Base-by-base conservation (phyloP, 2,113 vertebrate species). In the Suncus etruscus region DNA sequence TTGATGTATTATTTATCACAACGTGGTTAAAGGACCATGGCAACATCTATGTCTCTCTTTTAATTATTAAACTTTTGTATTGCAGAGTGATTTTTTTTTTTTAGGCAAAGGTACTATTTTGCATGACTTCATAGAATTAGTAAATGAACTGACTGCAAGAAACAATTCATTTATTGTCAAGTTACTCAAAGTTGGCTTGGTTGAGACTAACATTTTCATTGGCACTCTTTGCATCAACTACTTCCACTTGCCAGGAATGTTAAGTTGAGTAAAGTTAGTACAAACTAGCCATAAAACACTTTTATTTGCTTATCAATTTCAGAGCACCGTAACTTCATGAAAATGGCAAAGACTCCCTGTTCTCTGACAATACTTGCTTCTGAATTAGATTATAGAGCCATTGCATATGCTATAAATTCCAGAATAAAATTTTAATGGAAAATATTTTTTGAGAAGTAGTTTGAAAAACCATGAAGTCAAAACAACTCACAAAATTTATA, bases 301-400 rank as follows among this genome's bases (percentile, higher is more conserved):
- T 92, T 66, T 83, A 82, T 94, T 68, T 95, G 89, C 54, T 95
- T 90, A 66, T 92, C 89, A 84, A 74, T 83, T 88, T 92, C 77
- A 92, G 65, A 68, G 24, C 14, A 84, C 32, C 73, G 83, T 92
- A 69, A 58, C 51, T 58, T 81, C 54, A 51, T n/a, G 32, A 90
- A 79, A 69, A 86, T 81, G 86, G 88, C 69, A 93, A 31, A 39
- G 74, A 86, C 24, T 81, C 58, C n/a, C 82, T 90, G 80, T 94
- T 72, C 29, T 88, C 63, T 74, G 76, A 93, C 72, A 80, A 14
- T 39, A 27, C 68, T 89, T 65, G 32, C 47, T 93, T 88, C n/a
- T 83, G 63, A 86, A 86, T 83, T 90, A 73, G 16, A 69, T 93
- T 76, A 39, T 32, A 70, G 58, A 63, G 32, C 25, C 32, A 24